Evolutionary conservation across 2,113 vertebrate species (phyloP).

Genomic region (Oophaga pumilio): DNA sequence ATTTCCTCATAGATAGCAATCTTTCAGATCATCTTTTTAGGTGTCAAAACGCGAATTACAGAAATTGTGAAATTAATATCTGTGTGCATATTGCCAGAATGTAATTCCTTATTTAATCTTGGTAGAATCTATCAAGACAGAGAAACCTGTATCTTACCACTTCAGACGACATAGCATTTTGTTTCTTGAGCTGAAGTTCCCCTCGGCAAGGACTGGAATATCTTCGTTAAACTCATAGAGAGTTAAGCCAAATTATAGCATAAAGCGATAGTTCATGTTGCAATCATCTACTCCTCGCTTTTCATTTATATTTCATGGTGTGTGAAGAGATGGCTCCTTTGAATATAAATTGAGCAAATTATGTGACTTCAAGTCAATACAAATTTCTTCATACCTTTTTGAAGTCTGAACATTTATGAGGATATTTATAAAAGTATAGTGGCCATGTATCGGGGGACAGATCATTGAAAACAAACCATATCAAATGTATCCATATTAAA

Average conservation of each 20-base stretch:
- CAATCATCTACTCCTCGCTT: conserved; percentile 29
- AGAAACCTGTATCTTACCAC: neutral
- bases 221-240: conserved; percentile 40
- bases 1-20: neutral
- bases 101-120: neutral
- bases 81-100: neutral
- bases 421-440: neutral
- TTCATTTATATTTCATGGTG: conserved; percentile 49
- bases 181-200: neutral
- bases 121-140: neutral
- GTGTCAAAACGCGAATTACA: neutral
- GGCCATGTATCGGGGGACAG: neutral
- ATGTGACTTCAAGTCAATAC: conserved; percentile 36
- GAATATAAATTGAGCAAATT: conserved; percentile 37
- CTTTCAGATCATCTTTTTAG: neutral
- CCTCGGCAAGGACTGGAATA: conserved; percentile 1
- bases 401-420: conserved; percentile 29
- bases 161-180: neutral
- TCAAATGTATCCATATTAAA: neutral
- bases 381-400: conserved; percentile 31
- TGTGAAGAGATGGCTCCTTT: conserved; percentile 23
- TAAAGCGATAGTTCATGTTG: conserved; percentile 32
- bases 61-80: neutral
- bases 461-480: conserved; percentile 21
- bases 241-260: conserved; percentile 37